Conservation (phyloP, 2,888 invertebrate genomes). For the Zaprionus bogoriensis region DNA sequence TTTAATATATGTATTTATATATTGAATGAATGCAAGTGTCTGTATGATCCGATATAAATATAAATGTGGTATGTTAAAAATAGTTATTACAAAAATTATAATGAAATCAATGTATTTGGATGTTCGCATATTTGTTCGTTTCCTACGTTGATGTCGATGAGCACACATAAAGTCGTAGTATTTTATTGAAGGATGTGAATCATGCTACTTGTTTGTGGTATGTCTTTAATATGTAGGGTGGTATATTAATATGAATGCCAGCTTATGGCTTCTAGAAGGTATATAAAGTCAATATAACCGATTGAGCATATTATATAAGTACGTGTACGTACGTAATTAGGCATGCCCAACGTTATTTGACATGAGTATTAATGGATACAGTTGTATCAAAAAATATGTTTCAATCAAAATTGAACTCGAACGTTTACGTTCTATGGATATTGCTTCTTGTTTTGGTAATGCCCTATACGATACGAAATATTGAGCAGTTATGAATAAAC, state of each 20-base stretch:
- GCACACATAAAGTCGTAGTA: neutral
- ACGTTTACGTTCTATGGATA: conserved; percentile 17
- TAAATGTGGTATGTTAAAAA: conserved; percentile 45
- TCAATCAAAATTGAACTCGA: conserved; percentile 32
- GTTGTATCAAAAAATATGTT: conserved; percentile 29
- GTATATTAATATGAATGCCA: neutral
- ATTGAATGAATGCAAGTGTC: conserved; percentile 38
- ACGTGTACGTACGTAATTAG: too few species aligned
- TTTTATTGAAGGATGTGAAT: neutral
- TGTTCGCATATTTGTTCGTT: conserved; percentile 14
- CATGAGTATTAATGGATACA: conserved; percentile 3
- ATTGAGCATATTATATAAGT: neutral
- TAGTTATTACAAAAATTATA: conserved; percentile 34
- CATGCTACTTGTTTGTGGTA: neutral
- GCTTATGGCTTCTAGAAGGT: neutral
- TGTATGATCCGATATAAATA: conserved; percentile 46
- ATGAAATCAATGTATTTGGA: conserved; percentile 44
- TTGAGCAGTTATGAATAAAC: conserved; percentile 37
- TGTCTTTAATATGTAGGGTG: neutral
- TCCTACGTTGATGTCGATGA: neutral
- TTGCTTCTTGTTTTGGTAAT: conserved; percentile 35
- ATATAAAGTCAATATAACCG: neutral
- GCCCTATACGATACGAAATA: conserved; percentile 22
- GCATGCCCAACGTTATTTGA: neutral
- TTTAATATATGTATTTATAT: conserved; percentile 41